phyloP scores from a whole-genome alignment of 2,113 vertebrate species.

The Chionomys nivalis region DNA sequence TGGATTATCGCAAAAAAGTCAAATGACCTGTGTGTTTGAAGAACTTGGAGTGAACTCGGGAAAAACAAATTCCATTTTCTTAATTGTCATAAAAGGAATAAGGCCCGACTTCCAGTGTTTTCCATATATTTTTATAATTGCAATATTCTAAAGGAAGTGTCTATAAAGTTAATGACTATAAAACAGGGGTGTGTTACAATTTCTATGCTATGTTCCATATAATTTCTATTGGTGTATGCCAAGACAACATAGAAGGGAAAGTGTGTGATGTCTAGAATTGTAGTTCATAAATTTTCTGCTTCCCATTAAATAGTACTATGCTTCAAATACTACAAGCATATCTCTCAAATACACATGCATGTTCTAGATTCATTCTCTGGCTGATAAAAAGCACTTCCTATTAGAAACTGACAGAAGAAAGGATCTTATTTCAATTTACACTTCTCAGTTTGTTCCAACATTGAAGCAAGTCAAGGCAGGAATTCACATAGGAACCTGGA shows the following conservation, averaged over 20 bases:
- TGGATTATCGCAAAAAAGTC: slow-evolving; percentile 22
- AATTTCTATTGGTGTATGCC: background rate
- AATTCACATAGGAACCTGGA: background rate
- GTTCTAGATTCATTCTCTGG: background rate
- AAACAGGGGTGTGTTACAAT: background rate
- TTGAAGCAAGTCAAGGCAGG: background rate
- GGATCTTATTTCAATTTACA: background rate
- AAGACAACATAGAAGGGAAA: background rate
- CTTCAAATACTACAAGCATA: background rate
- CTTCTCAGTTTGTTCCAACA: background rate
- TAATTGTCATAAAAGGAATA: background rate
- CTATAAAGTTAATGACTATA: background rate
- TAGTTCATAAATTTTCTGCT: background rate
- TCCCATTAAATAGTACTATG: background rate
- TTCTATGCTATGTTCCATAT: background rate
- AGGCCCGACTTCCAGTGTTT: background rate
- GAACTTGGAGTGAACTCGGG: background rate
- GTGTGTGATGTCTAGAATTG: background rate
- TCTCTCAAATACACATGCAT: background rate
- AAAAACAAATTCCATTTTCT: background rate
- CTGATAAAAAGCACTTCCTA: background rate
- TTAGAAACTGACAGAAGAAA: background rate
- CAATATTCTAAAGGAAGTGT: background rate
- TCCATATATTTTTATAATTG: background rate
- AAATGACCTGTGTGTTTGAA: slow-evolving; percentile 32